Percentiles rank a stretch among this genome's conserved stretches.
phyloP scores from a whole-genome alignment of 2,113 vertebrate genomes.

The Pandion haliaetus region DNA sequence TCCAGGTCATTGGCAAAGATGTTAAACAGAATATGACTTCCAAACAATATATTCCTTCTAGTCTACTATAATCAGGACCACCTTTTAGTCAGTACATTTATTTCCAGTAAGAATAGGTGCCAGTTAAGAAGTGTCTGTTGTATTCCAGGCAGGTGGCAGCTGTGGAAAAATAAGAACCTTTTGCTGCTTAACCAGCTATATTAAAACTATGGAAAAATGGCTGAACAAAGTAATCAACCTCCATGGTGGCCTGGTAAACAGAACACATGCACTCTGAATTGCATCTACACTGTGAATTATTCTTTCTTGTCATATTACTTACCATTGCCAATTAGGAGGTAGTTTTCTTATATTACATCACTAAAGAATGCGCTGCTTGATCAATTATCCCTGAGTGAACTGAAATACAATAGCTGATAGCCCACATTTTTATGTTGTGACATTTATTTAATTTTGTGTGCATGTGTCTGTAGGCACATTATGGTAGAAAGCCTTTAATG shows the following conservation, averaged over 20 bases:
- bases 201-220: not conserved
- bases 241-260: not conserved
- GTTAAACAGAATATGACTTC: not conserved
- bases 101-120: not conserved
- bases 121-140: not conserved
- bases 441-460: conserved; percentile 36
- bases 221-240: not conserved
- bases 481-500: conserved; percentile 30
- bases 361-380: not conserved
- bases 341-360: not conserved
- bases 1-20: not conserved
- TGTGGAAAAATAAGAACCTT: conserved; percentile 25
- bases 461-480: conserved; percentile 17
- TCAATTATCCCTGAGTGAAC: conserved; percentile 2
- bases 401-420: not conserved
- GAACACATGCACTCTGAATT: not conserved
- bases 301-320: not conserved
- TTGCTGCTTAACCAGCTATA: not conserved
- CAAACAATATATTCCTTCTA: not conserved
- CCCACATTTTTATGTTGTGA: conserved; percentile 35
- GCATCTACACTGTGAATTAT: not conserved
- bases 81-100: not conserved
- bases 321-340: not conserved
- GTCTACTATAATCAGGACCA: not conserved
- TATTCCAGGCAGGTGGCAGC: not conserved